Evolutionary conservation across 1,140 invertebrate genomes (phyloP), one percentile per base, ranked within the genome.

Genomic region (Platyscapa corneri): DNA sequence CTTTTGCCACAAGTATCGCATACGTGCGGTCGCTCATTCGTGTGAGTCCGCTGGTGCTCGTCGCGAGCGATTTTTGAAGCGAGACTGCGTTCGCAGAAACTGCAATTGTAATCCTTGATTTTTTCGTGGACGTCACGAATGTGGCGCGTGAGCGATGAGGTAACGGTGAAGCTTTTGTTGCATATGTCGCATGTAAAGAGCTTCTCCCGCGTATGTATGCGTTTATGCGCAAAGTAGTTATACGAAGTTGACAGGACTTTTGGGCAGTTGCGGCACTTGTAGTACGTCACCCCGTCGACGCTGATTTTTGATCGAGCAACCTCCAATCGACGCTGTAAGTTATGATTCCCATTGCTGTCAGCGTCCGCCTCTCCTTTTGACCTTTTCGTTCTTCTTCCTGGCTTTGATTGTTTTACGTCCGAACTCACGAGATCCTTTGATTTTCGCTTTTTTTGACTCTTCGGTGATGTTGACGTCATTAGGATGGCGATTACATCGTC

Each of bases 21-120:
- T 60, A 95, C 94, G 88, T 96, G 96, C 3, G 96, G 96, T 83
- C 95, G 95, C 86, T 96, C 95, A 0, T 96, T 96, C 3, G 95
- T 95, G 89, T 96, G 95, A 0, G 78, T 83, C 23, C 82, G 37
- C 34, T 86, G 27, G 39, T 86, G 85, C 49, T 83, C 79, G 77
- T 86, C 81, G 70, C 80, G 74, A 0, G 84, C 87, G 12, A 87
- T 82, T 67, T 85, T 90, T 18, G 90, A 89, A 6, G 89, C 88
- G 16, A 91, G 86, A 39, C 56, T 67, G 65, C 90, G 89, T 0
- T 84, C 88, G 86, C 93, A 94, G 42, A 89, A 67, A 8, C 89
- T 87, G 75, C 93, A 93, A 0, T 82, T 42, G 70, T 89, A 92
- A 23, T 89, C 87, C 80, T 91, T 92, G 64, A 89, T 81, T 16